Conservation (phyloP, 2,888 invertebrate genomes). For the Lissocephala sabroskyi region DNA sequence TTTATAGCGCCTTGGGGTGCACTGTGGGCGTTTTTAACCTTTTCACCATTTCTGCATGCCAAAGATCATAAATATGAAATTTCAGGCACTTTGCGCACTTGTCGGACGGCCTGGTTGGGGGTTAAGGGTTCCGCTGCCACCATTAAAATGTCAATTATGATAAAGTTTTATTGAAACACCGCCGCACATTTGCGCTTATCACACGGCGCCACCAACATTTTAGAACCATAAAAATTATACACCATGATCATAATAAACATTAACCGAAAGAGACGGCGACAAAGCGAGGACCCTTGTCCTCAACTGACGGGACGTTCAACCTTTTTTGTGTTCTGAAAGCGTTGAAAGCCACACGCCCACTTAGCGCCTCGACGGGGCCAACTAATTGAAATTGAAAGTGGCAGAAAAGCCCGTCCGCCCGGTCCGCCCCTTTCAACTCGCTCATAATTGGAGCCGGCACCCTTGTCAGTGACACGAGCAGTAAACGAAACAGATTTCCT, state of each 20-base stretch:
- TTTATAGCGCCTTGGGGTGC: conserved; percentile 31
- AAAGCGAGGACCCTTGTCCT: neutral
- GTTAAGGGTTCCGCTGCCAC: conserved; percentile 19
- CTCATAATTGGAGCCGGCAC: conserved; percentile 55
- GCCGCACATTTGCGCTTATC: conserved; percentile 57
- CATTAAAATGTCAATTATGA: conserved; percentile 63
- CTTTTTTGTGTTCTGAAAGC: conserved; percentile 42
- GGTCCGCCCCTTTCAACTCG: conserved; percentile 20
- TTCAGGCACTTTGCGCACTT: conserved; percentile 18
- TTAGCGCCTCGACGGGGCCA: conserved; percentile 22
- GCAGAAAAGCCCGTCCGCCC: conserved; percentile 26
- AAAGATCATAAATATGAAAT: conserved; percentile 44
- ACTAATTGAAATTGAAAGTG: conserved; percentile 64
- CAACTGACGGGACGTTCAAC: conserved; percentile 15
- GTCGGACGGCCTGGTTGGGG: neutral
- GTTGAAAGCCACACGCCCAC: conserved; percentile 61
- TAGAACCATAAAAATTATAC: conserved; percentile 17
- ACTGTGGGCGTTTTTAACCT: neutral
- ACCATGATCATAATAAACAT: conserved; percentile 57
- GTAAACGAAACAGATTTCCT: neutral
- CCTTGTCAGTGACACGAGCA: conserved; percentile 56
- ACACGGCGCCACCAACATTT: conserved; percentile 28
- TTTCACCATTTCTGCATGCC: conserved; percentile 6
- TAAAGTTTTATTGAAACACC: conserved; percentile 62
- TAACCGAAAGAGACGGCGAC: conserved; percentile 21